These are phyloP conservation scores for Pionites leucogaster DNA, from an alignment of 2,113 vertebrate species.

Conservation along the genomic window DNA sequence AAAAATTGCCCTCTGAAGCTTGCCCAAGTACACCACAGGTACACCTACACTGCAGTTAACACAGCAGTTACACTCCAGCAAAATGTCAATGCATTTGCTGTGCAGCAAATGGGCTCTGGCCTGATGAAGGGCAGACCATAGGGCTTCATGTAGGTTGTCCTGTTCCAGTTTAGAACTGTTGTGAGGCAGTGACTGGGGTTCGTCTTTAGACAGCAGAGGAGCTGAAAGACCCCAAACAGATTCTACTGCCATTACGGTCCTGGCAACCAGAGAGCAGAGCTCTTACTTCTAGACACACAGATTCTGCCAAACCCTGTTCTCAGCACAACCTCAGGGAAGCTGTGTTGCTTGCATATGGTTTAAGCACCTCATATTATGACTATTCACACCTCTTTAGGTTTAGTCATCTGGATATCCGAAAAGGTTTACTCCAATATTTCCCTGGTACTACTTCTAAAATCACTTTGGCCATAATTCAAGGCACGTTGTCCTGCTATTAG, in stretches of 20 bases:
- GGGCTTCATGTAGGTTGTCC: fast-evolving
- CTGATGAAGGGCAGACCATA: background rate
- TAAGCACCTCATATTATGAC: background rate
- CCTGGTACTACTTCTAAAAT: background rate
- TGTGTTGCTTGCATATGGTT: background rate
- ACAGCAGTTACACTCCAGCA: background rate
- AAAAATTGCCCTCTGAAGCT: background rate
- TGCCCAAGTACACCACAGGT: background rate
- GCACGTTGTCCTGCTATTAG: background rate
- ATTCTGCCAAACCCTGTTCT: background rate
- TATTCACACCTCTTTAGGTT: background rate
- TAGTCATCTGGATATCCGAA: background rate
- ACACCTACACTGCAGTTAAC: background rate
- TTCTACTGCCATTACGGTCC: background rate
- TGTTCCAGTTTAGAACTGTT: background rate
- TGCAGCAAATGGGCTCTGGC: background rate
- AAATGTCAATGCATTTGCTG: fast-evolving
- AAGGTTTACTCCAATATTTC: background rate
- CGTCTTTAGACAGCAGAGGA: background rate
- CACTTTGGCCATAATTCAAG: background rate
- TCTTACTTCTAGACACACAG: background rate
- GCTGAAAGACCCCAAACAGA: background rate
- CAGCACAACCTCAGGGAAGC: background rate
- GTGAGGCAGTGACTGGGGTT: background rate
- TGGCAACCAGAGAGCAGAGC: background rate